phyloP scores from a whole-genome alignment of 1,140 invertebrate species.

The Wiebesia pumilae region DNA sequence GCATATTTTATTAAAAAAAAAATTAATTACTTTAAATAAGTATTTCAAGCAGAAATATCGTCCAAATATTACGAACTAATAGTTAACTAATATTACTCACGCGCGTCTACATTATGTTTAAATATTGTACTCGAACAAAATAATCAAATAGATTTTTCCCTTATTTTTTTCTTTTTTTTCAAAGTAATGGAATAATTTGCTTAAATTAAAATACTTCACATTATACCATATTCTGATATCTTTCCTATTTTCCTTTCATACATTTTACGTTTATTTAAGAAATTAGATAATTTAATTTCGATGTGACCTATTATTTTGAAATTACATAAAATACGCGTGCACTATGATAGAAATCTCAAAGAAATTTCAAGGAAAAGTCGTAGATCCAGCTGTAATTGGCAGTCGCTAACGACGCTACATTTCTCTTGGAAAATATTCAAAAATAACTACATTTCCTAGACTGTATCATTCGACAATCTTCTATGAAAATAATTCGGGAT shows the following conservation, averaged over 20 bases:
- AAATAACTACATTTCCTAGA: background rate
- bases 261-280: too few species aligned
- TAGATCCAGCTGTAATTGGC: background rate
- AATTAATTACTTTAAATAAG: background rate
- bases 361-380: background rate
- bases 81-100: too few species aligned
- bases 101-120: too few species aligned
- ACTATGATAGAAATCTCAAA: background rate
- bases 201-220: too few species aligned
- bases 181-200: too few species aligned
- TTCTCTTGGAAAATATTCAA: background rate
- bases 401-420: background rate
- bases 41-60: background rate
- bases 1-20: background rate
- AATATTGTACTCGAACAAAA: too few species aligned
- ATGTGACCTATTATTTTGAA: background rate
- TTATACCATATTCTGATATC: background rate
- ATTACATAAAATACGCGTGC: background rate
- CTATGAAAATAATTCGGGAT: background rate
- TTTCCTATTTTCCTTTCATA: too few species aligned
- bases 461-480: background rate
- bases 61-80: background rate
- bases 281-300: too few species aligned
- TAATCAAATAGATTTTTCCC: too few species aligned
- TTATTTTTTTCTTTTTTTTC: too few species aligned